These are phyloP conservation scores for Baryphthengus martii DNA, from an alignment of 2,113 vertebrate species.

Conservation along the genomic window DNA sequence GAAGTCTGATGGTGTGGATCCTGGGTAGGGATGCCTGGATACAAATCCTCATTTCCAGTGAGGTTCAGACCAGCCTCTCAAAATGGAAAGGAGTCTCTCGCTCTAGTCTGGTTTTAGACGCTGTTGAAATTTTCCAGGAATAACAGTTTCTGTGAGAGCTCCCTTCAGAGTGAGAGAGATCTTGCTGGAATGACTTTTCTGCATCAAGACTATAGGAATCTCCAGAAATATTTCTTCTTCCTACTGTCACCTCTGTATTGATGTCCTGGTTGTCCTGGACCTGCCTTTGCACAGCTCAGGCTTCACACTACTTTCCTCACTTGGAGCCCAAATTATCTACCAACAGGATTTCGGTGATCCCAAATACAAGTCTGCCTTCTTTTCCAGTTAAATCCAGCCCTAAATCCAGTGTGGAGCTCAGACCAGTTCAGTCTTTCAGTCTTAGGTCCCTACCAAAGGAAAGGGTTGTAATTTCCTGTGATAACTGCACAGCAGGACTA, in stretches of 20 bases:
- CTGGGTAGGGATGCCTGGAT: not conserved
- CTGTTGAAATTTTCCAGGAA: not conserved
- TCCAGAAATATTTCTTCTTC: not conserved
- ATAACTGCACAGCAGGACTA: not conserved
- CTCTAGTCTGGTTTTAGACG: not conserved
- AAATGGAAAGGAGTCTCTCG: not conserved
- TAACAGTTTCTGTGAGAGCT: not conserved
- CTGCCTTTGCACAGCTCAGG: not conserved
- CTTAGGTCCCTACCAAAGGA: not conserved
- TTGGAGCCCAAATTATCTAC: not conserved
- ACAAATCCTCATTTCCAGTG: not conserved
- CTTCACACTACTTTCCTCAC: not conserved
- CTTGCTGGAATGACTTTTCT: not conserved
- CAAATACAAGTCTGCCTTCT: not conserved
- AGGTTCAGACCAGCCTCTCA: not conserved
- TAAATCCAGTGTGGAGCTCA: not conserved
- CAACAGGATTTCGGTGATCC: not conserved
- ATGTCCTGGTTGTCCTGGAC: not conserved
- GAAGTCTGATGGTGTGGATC: not conserved
- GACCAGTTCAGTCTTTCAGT: not conserved
- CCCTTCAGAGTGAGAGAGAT: not conserved
- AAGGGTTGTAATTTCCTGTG: not conserved
- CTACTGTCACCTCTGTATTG: not conserved
- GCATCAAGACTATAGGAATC: not conserved
- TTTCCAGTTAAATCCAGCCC: not conserved